Percentiles rank a stretch among this genome's conserved stretches.
Conservation (phyloP, 1,140 invertebrate genomes). For the Archegozetes longisetosus region DNA sequence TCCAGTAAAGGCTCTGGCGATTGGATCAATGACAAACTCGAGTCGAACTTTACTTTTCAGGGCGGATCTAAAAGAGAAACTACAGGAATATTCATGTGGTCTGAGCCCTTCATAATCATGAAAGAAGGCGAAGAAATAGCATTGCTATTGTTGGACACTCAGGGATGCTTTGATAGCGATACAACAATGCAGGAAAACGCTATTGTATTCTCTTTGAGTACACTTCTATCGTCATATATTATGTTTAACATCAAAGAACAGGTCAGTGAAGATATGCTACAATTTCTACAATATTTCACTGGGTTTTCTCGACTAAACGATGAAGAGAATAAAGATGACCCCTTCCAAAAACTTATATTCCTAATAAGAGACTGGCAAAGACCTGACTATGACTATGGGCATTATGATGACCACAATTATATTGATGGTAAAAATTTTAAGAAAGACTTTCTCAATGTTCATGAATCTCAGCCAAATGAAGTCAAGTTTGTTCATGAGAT, state of each 20-base stretch:
- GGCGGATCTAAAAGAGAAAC: constrained; percentile 87
- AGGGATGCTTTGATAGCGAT: constrained; percentile 92
- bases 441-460: constrained; percentile 48
- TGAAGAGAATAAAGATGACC: constrained; percentile 64
- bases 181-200: constrained; percentile 91
- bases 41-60: constrained; percentile 61
- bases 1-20: constrained; percentile 6
- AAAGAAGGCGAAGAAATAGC: constrained; percentile 29
- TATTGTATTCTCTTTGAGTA: constrained; percentile 70
- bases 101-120: constrained; percentile 54
- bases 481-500: constrained; percentile 83
- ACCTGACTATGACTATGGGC: constrained; percentile 83
- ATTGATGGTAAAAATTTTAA: constrained; percentile 73
- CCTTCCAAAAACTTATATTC: constrained; percentile 85
- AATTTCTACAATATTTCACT: constrained; percentile 47
- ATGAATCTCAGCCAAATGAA: constrained; percentile 36
- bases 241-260: constrained; percentile 39
- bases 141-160: constrained; percentile 85
- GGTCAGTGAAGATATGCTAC: constrained; percentile 37
- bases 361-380: constrained; percentile 96
- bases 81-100: constrained; percentile 91
- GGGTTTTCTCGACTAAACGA: constrained; percentile 88
- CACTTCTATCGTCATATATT: constrained; percentile 37
- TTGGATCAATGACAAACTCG: too few relatives aligned
- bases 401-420: constrained; percentile 67